These are phyloP conservation scores for Ophion slaviceki DNA, from an alignment of 2,888 invertebrate species.

Conservation along the genomic window DNA sequence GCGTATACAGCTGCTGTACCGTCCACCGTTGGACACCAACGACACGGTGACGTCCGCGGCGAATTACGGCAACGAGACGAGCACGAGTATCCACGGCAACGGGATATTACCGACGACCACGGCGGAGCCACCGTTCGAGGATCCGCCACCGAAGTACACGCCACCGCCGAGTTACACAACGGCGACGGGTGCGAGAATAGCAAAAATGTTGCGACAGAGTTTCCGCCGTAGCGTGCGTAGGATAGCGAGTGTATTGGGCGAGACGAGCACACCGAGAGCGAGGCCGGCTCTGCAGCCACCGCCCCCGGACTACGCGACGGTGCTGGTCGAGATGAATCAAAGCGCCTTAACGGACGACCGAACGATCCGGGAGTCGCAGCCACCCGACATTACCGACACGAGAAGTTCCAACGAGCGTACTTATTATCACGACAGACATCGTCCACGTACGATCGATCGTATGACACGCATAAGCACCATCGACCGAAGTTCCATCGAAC, in stretches of 20 bases:
- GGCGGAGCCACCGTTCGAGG: slow-evolving; percentile 84
- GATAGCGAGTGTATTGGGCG: slow-evolving; percentile 85
- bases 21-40: slow-evolving; percentile 88
- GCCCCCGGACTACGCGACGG: slow-evolving; percentile 87
- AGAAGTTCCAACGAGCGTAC: slow-evolving; percentile 20
- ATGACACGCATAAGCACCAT: slow-evolving; percentile 73
- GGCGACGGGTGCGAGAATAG: slow-evolving; percentile 93
- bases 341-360: slow-evolving; percentile 70
- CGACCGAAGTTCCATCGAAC: slow-evolving; percentile 71
- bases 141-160: slow-evolving; percentile 96
- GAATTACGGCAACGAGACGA: slow-evolving; percentile 74
- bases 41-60: slow-evolving; percentile 79
- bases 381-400: slow-evolving; percentile 71
- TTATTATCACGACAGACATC: slow-evolving; percentile 68
- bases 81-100: slow-evolving; percentile 77
- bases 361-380: slow-evolving; percentile 68
- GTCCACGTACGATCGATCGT: slow-evolving; percentile 78
- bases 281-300: slow-evolving; percentile 83
- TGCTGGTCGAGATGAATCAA: slow-evolving; percentile 87
- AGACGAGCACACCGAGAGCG: slow-evolving; percentile 80
- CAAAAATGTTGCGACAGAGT: slow-evolving; percentile 90
- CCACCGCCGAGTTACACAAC: slow-evolving; percentile 97
- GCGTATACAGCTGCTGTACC: slow-evolving; percentile 93
- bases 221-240: slow-evolving; percentile 91
- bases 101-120: slow-evolving; percentile 76